A percentile compares a stretch with the other conserved stretches of the same genome.
These are phyloP conservation scores for Mamestra brassicae DNA, from an alignment of 2,888 invertebrate genomes.

Conservation along the genomic window DNA sequence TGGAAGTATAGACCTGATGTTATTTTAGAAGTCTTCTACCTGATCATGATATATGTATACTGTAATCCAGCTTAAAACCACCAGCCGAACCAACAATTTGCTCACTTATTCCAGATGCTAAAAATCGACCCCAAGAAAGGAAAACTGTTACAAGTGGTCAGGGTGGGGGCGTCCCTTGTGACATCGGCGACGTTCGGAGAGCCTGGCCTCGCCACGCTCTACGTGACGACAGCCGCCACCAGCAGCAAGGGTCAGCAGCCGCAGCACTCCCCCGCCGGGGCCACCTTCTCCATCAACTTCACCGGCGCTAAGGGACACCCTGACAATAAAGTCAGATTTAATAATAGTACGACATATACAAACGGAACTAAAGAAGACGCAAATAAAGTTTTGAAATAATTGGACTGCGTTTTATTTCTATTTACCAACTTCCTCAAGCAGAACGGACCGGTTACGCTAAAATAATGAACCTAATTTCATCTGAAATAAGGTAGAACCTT, in stretches of 20 bases:
- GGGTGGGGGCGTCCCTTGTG: conserved; percentile 92
- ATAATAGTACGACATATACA: not conserved
- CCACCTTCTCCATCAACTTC: conserved; percentile 91
- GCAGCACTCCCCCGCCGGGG: conserved; percentile 90
- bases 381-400: not conserved
- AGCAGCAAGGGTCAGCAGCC: conserved; percentile 80
- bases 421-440: not conserved
- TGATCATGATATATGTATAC: too few species aligned
- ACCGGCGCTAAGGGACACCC: conserved; percentile 90
- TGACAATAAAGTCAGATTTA: conserved; percentile 75
- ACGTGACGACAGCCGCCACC: conserved; percentile 92
- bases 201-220: conserved; percentile 92
- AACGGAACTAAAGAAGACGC: not conserved
- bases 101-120: conserved; percentile 77
- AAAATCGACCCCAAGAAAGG: conserved; percentile 90
- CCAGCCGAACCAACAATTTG: not conserved
- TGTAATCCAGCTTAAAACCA: not conserved
- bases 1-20: too few species aligned
- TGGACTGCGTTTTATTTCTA: not conserved
- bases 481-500: not conserved
- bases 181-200: conserved; percentile 95
- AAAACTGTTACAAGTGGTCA: conserved; percentile 90
- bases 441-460: not conserved
- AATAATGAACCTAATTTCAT: not conserved
- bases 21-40: too few species aligned